Base-by-base conservation (phyloP, 2,888 invertebrate genomes). In the Eudasyphora cyanicolor region DNA sequence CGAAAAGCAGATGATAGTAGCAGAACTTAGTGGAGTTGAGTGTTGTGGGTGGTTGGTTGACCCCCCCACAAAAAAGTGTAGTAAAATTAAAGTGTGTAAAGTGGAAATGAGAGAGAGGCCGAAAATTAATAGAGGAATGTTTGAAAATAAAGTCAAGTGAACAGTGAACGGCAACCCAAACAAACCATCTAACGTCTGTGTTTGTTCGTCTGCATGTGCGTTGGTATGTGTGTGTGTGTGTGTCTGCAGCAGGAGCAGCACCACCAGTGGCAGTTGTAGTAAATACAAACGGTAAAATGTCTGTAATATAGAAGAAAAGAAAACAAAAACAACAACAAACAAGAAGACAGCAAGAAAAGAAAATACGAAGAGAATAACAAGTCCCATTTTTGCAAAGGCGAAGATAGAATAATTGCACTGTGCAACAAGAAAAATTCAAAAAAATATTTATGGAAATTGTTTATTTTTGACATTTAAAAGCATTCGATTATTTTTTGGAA, bases 121-220 rank as follows among this genome's bases (percentile, higher is more conserved):
- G 38, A 64, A 19, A 45, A 12, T 27, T 42, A 32, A 35, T 27
- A 78, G 80, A 80, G n/a, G 60, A 19, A 79, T 64, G 54, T 57
- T 79, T 73, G n/a, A 76, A 79, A 83, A 83, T 74, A 64, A 80
- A 80, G 77, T 74, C 74, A 80, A 80, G 77, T 64, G 45, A 80
- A 60, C 29, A 71, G 67, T 76, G 74, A n/a, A n/a, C n/a, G 71
- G 73, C 75, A 76, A 75, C 79, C 29, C 81, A 71, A 73, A 83
- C 77, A 78, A 82, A 57, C 42, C 57, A 84, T 67, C 75, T 76
- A 76, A 70, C 54, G 79, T n/a, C n/a, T n/a, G 51, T 79, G 54
- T 64, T 32, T 49, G 70, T 32, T 21, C 17, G 38, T 12, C 10
- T 38, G 38, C 3, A 24, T 38, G 67, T 42, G 38, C 24, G 67